These are phyloP conservation scores for Nephila pilipes DNA, from an alignment of 1,140 invertebrate genomes.

Conservation along the genomic window DNA sequence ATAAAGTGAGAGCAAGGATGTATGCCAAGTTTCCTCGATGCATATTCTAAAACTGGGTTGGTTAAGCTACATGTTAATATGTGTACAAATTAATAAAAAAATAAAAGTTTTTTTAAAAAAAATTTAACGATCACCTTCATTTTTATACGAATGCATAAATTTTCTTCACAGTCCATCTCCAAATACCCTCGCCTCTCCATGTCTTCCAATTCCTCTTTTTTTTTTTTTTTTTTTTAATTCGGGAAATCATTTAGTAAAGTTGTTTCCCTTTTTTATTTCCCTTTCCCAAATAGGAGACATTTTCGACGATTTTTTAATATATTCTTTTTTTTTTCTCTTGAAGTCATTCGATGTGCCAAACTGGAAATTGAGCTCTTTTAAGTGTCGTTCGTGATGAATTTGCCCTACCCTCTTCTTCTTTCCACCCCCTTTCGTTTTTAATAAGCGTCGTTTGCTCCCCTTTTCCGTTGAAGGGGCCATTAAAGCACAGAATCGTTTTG, in stretches of 20 bases:
- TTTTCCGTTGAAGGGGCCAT: constrained; percentile 42
- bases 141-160: background rate
- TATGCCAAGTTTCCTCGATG: background rate
- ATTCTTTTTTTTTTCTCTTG: background rate
- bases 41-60: background rate
- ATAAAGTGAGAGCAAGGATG: background rate
- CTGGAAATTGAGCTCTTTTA: constrained; percentile 16
- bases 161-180: background rate
- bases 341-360: constrained; percentile 55
- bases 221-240: background rate
- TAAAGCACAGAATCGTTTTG: constrained; percentile 12
- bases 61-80: background rate
- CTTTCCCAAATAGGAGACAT: constrained; percentile 34
- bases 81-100: background rate
- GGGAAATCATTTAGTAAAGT: constrained; percentile 8
- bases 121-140: background rate
- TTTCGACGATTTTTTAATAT: background rate
- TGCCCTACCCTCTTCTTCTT: background rate
- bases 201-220: background rate
- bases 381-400: constrained; percentile 56
- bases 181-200: background rate
- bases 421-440: background rate
- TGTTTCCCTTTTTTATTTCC: background rate
- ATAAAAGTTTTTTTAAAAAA: background rate
- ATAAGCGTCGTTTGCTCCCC: constrained; percentile 43